phyloP scores from a whole-genome alignment of 2,888 invertebrate species.

The Tenthredo notha region DNA sequence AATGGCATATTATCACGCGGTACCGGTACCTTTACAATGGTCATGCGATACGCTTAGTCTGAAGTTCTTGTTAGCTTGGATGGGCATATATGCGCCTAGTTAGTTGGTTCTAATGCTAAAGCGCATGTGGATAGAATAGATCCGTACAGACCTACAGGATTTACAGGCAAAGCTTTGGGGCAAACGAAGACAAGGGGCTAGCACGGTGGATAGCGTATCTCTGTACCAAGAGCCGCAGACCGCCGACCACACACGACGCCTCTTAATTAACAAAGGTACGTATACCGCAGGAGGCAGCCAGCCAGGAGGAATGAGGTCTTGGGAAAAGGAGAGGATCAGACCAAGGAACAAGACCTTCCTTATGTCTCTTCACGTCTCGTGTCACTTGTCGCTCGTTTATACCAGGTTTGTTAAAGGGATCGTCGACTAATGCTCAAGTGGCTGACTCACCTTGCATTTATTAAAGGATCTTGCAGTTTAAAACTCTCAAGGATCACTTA shows the following conservation, averaged over 20 bases:
- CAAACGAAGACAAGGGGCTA: slow-evolving; percentile 34
- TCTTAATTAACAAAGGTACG: slow-evolving; percentile 71
- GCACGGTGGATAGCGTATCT: slow-evolving; percentile 38
- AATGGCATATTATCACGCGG: slow-evolving; percentile 39
- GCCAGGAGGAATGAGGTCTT: slow-evolving; percentile 41
- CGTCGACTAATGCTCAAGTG: slow-evolving; percentile 16
- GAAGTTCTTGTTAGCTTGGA: slow-evolving; percentile 39
- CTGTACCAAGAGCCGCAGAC: slow-evolving; percentile 25
- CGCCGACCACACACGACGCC: slow-evolving; percentile 71
- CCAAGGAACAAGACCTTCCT: slow-evolving; percentile 67
- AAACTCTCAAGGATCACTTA: slow-evolving; percentile 24
- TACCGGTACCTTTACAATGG: slow-evolving; percentile 16
- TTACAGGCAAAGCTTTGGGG: slow-evolving; percentile 13
- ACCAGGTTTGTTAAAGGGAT: slow-evolving; percentile 19
- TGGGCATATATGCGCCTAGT: slow-evolving; percentile 38
- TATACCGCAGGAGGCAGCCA: slow-evolving; percentile 54
- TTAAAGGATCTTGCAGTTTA: slow-evolving; percentile 4
- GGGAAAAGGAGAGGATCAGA: slow-evolving; percentile 55
- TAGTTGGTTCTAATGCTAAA: slow-evolving; percentile 12
- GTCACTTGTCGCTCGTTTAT: slow-evolving; percentile 61
- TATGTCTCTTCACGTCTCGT: slow-evolving; percentile 67
- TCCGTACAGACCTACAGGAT: slow-evolving; percentile 1
- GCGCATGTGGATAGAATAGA: slow-evolving; percentile 28
- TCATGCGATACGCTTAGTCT: slow-evolving; percentile 6
- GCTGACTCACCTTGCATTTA: slow-evolving; percentile 30